phyloP scores from a whole-genome alignment of 2,888 invertebrate species.

The Scelioninae gen. 2 region DNA sequence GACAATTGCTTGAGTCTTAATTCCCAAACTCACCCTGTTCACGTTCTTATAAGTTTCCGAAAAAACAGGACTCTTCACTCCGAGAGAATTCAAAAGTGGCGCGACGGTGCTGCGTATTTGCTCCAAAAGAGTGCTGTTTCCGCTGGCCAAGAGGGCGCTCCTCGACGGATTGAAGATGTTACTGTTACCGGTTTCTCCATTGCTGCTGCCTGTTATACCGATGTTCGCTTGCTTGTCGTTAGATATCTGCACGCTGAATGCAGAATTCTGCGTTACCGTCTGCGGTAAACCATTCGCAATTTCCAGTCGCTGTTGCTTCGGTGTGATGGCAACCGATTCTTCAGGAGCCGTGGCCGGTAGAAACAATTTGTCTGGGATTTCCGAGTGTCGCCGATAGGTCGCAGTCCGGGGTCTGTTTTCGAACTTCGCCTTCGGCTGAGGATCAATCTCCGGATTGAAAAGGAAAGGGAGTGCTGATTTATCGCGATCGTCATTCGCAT shows the following conservation, averaged over 20 bases:
- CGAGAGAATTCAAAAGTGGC: conserved; percentile 70
- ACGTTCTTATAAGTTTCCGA: conserved; percentile 68
- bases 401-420: conserved; percentile 71
- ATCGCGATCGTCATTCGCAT: conserved; percentile 61
- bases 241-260: conserved; percentile 59
- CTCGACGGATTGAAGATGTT: conserved; percentile 72
- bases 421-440: conserved; percentile 38
- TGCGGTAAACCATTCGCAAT: conserved; percentile 60
- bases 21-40: conserved; percentile 66
- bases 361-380: conserved; percentile 60
- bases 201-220: conserved; percentile 63
- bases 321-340: conserved; percentile 68
- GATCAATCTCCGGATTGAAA: conserved; percentile 18
- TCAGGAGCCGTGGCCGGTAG: conserved; percentile 52
- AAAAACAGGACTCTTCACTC: conserved; percentile 69
- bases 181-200: conserved; percentile 64
- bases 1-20: no score
- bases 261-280: conserved; percentile 68
- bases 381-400: conserved; percentile 72
- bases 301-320: conserved; percentile 64
- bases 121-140: conserved; percentile 69
- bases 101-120: conserved; percentile 73
- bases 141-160: conserved; percentile 65
- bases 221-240: conserved; percentile 45
- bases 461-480: conserved; percentile 46